Base-by-base conservation (phyloP, 2,113 vertebrate species). In the Periophthalmodon schlosseri region DNA sequence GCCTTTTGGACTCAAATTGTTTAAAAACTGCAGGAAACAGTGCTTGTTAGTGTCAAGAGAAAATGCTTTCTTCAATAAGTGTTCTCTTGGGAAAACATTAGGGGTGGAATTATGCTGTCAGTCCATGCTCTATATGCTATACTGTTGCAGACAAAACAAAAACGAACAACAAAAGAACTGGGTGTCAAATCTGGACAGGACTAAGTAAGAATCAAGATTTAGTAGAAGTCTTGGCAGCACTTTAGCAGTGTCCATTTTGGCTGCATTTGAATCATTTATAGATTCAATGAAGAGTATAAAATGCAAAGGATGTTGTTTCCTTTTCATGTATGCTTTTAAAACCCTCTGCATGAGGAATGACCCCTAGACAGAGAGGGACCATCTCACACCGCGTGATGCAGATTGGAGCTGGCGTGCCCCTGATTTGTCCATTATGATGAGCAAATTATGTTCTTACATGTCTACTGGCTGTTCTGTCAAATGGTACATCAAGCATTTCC, bases 371-470 rank as follows among this genome's bases (percentile, higher is more conserved):
- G 56, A 60, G 68, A 83, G 82, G 70, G 79, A 77, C 79, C 73
- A 81, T 86, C 75, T 76, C 80, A 85, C 68, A 82, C 33, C 77
- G 70, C 61, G 68, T 90, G 87, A 89, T 81, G 75, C 74, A 90
- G 80, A 91, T 87, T 88, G 81, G 84, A 88, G 76, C 78, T 89
- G 91, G 85, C 85, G 61, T 88, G 87, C 79, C 89, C 87, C 88
- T 88, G 83, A 90, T 90, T 90, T 85, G 87, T 90, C 87, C 80
- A 86, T 86, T 84, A 86, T 86, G 86, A 90, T 89, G 90, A 89
- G 77, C 83, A 90, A 90, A 91, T 90, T 80, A 90, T 87, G 77
- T 78, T 83, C 84, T 85, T 86, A 86, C 84, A 87, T 88, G 88
- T 90, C 88, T 86, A 84, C 84, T 88, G 88, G 89, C 83, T 85